phyloP scores from a whole-genome alignment of 2,888 invertebrate species.

The Drosophila subquinaria region DNA sequence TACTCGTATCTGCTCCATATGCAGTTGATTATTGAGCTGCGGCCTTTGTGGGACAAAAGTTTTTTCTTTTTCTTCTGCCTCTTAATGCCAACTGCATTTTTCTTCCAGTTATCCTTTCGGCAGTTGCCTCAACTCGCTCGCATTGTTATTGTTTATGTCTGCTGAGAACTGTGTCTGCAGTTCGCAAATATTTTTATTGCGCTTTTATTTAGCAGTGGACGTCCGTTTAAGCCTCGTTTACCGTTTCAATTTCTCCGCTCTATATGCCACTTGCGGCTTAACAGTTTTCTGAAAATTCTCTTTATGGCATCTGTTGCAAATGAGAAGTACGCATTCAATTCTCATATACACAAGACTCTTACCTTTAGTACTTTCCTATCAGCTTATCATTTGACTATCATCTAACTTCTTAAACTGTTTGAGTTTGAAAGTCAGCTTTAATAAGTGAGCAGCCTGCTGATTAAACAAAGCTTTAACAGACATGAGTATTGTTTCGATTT shows the following conservation, averaged over 20 bases:
- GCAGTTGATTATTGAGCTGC: slow-evolving; percentile 69
- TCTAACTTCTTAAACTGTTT: background rate
- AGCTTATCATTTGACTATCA: background rate
- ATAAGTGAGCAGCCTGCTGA: background rate
- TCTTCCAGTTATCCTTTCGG: slow-evolving; percentile 31
- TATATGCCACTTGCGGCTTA: slow-evolving; percentile 16
- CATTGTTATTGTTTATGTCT: slow-evolving; percentile 47
- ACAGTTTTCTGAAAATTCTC: slow-evolving; percentile 1
- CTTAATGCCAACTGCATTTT: slow-evolving; percentile 59
- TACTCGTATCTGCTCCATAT: slow-evolving; percentile 21
- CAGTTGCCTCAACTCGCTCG: slow-evolving; percentile 9
- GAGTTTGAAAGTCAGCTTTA: background rate
- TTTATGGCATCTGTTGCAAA: slow-evolving; percentile 1
- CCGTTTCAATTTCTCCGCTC: slow-evolving; percentile 63
- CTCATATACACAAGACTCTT: background rate
- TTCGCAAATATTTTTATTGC: slow-evolving; percentile 71
- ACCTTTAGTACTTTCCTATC: background rate
- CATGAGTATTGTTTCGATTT: background rate
- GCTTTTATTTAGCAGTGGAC: slow-evolving; percentile 66
- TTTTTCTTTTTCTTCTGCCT: slow-evolving; percentile 20
- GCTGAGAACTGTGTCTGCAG: slow-evolving; percentile 39
- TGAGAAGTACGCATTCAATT: slow-evolving; percentile 15
- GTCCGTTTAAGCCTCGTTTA: slow-evolving; percentile 59
- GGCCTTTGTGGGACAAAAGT: slow-evolving; percentile 28
- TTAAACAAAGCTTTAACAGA: background rate